Percentiles rank a stretch among this genome's conserved stretches.
phyloP scores from a whole-genome alignment of 2,113 vertebrate genomes.

The Prochilodus magdalenae region DNA sequence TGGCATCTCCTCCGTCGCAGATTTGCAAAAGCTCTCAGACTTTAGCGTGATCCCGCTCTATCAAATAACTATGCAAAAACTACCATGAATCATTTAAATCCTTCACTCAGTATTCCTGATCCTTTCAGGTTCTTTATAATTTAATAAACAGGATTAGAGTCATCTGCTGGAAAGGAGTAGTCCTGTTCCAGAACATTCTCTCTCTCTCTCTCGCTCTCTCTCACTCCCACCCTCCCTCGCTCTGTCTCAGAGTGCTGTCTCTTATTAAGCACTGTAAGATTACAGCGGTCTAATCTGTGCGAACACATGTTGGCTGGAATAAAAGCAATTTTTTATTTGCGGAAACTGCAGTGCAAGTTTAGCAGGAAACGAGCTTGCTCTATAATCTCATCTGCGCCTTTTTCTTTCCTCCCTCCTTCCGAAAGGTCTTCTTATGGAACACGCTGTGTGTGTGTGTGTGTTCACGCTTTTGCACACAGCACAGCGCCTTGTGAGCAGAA shows the following conservation, averaged over 20 bases:
- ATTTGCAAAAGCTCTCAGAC: conserved; percentile 66
- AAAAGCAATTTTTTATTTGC: conserved; percentile 88
- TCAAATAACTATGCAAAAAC: conserved; percentile 76
- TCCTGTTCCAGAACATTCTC: conserved; percentile 70
- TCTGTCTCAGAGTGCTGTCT: conserved; percentile 68
- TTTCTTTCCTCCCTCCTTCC: conserved; percentile 17
- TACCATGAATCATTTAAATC: conserved; percentile 80
- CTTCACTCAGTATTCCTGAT: conserved; percentile 81
- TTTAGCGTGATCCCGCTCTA: conserved; percentile 77
- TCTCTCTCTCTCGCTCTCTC: conserved; percentile 12
- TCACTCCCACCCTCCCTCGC: conserved; percentile 33
- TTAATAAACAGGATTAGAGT: conserved; percentile 87
- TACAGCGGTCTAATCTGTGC: conserved; percentile 85
- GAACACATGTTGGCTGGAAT: conserved; percentile 91
- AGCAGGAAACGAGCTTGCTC: conserved; percentile 84
- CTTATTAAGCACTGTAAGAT: conserved; percentile 80
- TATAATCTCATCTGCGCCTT: conserved; percentile 77
- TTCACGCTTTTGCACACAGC: conserved; percentile 44
- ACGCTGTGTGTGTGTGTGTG: conserved; percentile 28
- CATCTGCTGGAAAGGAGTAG: conserved; percentile 70
- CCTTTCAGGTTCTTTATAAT: conserved; percentile 89
- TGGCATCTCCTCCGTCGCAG: conserved; percentile 66
- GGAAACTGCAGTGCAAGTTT: conserved; percentile 83
- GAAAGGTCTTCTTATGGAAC: background rate
- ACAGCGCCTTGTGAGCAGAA: conserved; percentile 57